Conservation (phyloP, 2,888 invertebrate species). For the Sarcophaga caerulescens region DNA sequence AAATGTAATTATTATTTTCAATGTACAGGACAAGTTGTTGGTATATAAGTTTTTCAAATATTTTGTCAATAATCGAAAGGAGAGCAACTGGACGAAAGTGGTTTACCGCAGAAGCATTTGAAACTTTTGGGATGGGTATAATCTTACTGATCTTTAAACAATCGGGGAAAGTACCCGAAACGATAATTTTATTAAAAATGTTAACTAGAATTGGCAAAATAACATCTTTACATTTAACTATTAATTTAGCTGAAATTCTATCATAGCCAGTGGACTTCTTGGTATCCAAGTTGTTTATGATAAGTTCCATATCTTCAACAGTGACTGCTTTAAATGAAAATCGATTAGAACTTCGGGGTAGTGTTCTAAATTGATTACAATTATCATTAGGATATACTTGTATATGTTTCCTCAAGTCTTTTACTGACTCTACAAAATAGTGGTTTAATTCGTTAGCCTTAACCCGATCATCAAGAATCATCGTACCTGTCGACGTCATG, state of each 20-base stretch:
- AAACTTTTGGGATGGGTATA: background rate
- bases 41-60: background rate
- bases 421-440: background rate
- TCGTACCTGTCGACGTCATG: background rate
- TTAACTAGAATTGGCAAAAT: background rate
- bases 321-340: background rate
- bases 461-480: background rate
- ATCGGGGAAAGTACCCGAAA: too few relatives aligned
- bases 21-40: too few relatives aligned
- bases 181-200: background rate
- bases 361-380: background rate
- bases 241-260: background rate
- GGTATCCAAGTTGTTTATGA: background rate
- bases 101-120: background rate
- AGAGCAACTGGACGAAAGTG: background rate
- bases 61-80: background rate
- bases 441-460: background rate
- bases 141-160: slow-evolving; percentile 16
- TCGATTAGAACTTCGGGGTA: background rate
- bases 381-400: background rate
- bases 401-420: background rate
- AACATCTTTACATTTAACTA: background rate
- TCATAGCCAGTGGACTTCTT: slow-evolving; percentile 1
- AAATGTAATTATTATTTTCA: too few relatives aligned
- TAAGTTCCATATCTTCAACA: background rate